Evolutionary conservation across 1,140 invertebrate genomes (phyloP).

Genomic region (Plutomurus gul): DNA sequence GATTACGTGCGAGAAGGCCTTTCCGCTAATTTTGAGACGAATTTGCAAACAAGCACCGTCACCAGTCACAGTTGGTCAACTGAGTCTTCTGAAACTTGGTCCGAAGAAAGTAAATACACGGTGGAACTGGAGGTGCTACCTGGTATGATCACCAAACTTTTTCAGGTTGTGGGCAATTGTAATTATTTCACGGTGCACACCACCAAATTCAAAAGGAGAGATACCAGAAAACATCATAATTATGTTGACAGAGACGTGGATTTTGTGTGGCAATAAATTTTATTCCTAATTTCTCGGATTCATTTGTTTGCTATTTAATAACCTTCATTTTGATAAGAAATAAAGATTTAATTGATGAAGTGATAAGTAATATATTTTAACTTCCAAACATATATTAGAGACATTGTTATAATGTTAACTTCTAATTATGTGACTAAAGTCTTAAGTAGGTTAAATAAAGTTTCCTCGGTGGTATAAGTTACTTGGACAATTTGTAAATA

Average conservation of each 20-base stretch:
- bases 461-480: too few relatives aligned
- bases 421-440: too few relatives aligned
- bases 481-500: too few relatives aligned
- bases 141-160: background rate
- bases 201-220: background rate
- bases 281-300: too few relatives aligned
- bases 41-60: background rate
- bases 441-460: too few relatives aligned
- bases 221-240: background rate
- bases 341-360: too few relatives aligned
- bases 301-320: too few relatives aligned
- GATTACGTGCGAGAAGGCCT: background rate
- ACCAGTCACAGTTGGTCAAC: background rate
- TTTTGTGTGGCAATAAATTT: background rate
- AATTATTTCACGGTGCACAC: conserved; percentile 6
- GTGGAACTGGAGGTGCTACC: background rate
- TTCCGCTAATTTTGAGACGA: background rate
- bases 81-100: conserved; percentile 10
- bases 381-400: too few relatives aligned
- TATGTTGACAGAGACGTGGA: background rate
- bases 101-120: background rate
- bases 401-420: too few relatives aligned
- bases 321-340: too few relatives aligned
- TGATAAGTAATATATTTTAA: too few relatives aligned
- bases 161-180: conserved; percentile 32